phyloP scores from a whole-genome alignment of 2,888 invertebrate genomes.

The Parascotia fuliginaria region DNA sequence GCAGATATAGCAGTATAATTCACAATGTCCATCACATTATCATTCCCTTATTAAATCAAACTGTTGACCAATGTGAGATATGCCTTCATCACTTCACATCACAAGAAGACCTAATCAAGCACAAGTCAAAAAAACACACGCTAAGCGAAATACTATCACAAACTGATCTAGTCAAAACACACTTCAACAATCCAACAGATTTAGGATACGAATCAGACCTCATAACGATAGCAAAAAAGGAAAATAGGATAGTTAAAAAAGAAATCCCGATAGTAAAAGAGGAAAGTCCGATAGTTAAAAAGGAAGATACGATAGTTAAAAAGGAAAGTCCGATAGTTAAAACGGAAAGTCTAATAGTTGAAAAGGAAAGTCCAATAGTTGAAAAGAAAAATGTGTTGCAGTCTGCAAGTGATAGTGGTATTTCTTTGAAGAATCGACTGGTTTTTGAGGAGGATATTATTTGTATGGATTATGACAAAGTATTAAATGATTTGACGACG shows the following conservation, averaged over 20 bases:
- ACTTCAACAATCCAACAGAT: not conserved
- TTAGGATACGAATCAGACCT: not conserved
- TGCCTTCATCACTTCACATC: conserved; percentile 49
- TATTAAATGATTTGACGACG: conserved; percentile 25
- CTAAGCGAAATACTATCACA: not conserved
- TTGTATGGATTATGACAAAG: not conserved
- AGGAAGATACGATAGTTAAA: not conserved
- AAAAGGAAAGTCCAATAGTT: not conserved
- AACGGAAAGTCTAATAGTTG: not conserved
- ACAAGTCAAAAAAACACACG: conserved; percentile 38
- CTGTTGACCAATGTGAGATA: conserved; percentile 34
- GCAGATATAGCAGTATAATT: conserved; percentile 49
- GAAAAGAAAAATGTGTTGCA: not conserved
- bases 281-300: too few relatives aligned
- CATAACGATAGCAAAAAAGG: not conserved
- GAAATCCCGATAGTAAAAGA: not conserved
- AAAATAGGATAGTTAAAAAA: not conserved
- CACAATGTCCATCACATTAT: conserved; percentile 61
- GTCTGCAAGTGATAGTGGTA: not conserved
- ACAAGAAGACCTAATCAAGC: conserved; percentile 33
- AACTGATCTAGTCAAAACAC: conserved; percentile 1
- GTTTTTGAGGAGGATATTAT: conserved; percentile 33
- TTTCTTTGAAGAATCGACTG: conserved; percentile 21
- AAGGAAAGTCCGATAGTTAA: too few relatives aligned
- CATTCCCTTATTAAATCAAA: conserved; percentile 53